These are phyloP conservation scores for Xyrauchen texanus DNA, from an alignment of 2,113 vertebrate species.

Conservation along the genomic window DNA sequence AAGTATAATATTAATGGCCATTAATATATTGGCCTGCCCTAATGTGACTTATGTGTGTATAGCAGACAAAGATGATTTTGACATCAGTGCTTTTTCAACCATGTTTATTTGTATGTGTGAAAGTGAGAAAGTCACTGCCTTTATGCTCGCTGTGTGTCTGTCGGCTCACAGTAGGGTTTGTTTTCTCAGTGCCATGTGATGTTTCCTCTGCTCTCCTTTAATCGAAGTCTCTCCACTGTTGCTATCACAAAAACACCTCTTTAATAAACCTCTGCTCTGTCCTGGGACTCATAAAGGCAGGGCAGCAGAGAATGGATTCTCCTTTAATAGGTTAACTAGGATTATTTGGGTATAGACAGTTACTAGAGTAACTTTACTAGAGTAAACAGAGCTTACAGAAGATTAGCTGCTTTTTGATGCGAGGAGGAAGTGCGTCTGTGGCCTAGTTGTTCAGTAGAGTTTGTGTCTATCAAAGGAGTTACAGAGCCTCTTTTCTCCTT, in stretches of 20 bases:
- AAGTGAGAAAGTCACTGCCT: background rate
- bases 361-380: slow-evolving; percentile 27
- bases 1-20: too few species aligned
- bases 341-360: slow-evolving; percentile 19
- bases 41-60: background rate
- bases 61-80: slow-evolving; percentile 32
- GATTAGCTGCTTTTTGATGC: slow-evolving; percentile 58
- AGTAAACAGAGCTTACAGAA: slow-evolving; percentile 56
- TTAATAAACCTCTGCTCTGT: slow-evolving; percentile 28
- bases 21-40: too few species aligned
- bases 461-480: slow-evolving; percentile 60
- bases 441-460: slow-evolving; percentile 68
- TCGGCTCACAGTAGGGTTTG: slow-evolving; percentile 22
- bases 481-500: slow-evolving; percentile 49
- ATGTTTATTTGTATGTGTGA: slow-evolving; percentile 20
- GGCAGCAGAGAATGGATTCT: background rate
- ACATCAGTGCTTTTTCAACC: slow-evolving; percentile 38
- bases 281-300: slow-evolving; percentile 3
- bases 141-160: background rate
- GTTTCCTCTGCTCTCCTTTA: slow-evolving; percentile 3
- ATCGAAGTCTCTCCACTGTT: slow-evolving; percentile 7
- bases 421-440: slow-evolving; percentile 47
- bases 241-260: slow-evolving; percentile 14
- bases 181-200: slow-evolving; percentile 7
- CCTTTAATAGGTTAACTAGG: slow-evolving; percentile 37